Conservation (phyloP, 2,113 vertebrate species). For the Lepus americanus region DNA sequence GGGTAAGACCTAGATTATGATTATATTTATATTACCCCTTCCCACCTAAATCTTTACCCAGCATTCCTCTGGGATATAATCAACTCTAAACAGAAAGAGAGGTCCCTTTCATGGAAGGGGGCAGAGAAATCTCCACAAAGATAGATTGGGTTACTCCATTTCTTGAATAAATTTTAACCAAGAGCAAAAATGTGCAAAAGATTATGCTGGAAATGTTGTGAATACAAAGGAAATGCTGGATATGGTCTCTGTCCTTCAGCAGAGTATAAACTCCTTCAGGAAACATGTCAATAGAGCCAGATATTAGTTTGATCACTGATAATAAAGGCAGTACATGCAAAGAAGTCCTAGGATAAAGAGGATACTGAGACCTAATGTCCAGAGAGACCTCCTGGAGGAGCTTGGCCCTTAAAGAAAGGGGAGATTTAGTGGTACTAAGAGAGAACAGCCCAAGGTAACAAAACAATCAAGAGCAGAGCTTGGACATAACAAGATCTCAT, state of each 20-base stretch:
- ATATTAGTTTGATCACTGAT: neutral
- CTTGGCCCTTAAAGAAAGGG: neutral
- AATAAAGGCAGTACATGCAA: neutral
- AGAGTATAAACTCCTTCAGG: neutral
- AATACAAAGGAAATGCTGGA: constrained; percentile 31
- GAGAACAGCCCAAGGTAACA: neutral
- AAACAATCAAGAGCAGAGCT: constrained; percentile 25
- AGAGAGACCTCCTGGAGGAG: neutral
- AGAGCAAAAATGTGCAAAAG: neutral
- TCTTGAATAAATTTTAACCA: constrained; percentile 61
- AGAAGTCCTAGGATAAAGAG: neutral
- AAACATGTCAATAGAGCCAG: constrained; percentile 18
- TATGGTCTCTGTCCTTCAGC: neutral
- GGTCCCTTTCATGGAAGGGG: neutral
- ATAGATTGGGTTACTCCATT: neutral
- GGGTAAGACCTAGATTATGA: neutral
- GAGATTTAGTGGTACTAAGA: neutral
- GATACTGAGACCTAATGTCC: neutral
- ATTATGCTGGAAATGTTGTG: neutral
- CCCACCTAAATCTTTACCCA: neutral
- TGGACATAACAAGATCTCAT: neutral
- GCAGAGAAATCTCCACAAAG: neutral
- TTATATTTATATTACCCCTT: neutral
- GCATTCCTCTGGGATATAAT: constrained; percentile 1
- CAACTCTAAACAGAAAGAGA: constrained; percentile 10